phyloP scores from a whole-genome alignment of 2,113 vertebrate genomes.

The Zeus faber region DNA sequence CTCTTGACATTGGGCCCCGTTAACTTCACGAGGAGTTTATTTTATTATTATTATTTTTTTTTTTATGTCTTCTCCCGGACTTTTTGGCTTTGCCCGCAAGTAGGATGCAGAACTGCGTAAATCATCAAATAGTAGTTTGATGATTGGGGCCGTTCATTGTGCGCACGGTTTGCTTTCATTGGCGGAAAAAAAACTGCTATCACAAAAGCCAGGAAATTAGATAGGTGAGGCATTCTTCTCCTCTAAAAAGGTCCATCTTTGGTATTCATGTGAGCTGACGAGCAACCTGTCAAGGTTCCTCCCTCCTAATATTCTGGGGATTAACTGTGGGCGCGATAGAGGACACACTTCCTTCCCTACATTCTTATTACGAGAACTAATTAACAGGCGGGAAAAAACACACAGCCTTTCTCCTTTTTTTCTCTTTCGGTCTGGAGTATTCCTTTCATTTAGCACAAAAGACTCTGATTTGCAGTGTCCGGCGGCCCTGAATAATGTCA shows the following conservation, averaged over 20 bases:
- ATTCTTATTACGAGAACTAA: slow-evolving; percentile 53
- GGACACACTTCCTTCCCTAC: slow-evolving; percentile 49
- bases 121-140: background rate
- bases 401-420: too few relatives aligned
- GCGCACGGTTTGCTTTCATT: slow-evolving; percentile 32
- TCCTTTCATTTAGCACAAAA: slow-evolving; percentile 29
- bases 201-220: slow-evolving; percentile 50
- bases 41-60: too few relatives aligned
- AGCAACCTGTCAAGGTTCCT: slow-evolving; percentile 31
- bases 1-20: too few relatives aligned
- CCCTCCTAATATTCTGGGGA: slow-evolving; percentile 48
- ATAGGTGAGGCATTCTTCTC: slow-evolving; percentile 46
- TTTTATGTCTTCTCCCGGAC: too few relatives aligned
- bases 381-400: slow-evolving; percentile 47
- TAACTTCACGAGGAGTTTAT: too few relatives aligned
- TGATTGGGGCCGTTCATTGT: background rate
- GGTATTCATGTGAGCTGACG: slow-evolving; percentile 45
- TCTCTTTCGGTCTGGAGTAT: too few relatives aligned
- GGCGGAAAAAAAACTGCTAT: slow-evolving; percentile 31
- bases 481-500: slow-evolving; percentile 54
- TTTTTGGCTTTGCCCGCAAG: background rate
- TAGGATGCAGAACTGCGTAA: background rate
- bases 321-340: slow-evolving; percentile 50
- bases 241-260: slow-evolving; percentile 42
- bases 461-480: slow-evolving; percentile 2